Base-by-base conservation (phyloP, 2,797 vertebrate species). In the Gadopsis bispinosus region DNA sequence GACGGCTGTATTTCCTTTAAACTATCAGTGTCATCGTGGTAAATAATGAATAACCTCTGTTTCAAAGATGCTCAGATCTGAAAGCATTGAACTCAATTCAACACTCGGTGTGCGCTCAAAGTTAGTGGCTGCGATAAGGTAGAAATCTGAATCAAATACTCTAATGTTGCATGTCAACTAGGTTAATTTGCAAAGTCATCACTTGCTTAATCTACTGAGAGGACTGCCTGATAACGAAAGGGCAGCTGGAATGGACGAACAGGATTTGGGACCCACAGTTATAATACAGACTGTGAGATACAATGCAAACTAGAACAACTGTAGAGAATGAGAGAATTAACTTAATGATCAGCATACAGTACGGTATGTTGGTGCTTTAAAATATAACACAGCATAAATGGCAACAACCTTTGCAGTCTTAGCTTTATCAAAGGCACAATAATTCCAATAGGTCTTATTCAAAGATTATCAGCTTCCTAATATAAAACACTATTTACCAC, bases 401-500 rank as follows among this genome's bases (percentile, higher is more conserved):
- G 47, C 17, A 69, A 20, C 2, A 22, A 3, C 22, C 1, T 53
- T 41, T 56, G 5, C n/a, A 41, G 20, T 50, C 31, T 55, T 10
- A 31, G 5, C 33, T 33, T 37, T 12, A 17, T 50, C 19, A 69
- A 48, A 75, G 16, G 68, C 1, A 19, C 11, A 33, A 0, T 8
- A 64, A 20, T 22, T 73, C 19, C 31, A 39, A n/a, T 0, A 64
- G 51, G 4, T 75, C 82, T 67, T 47, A 31, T 53, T 60, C 33
- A 48, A 58, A 63, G 45, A 35, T 77, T 73, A 55, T 56, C 54
- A 47, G 66, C 54, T 33, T 75, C 45, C 73, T 66, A 73, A 68
- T 75, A 64, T 73, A 67, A 77, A 55, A 64, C 39, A 74, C 56
- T 63, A 37, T 73, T 88, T 84, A 84, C 77, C 63, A 64, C 72